Conservation (phyloP, 2,888 invertebrate species). For the Coelogynopora nodosa region DNA sequence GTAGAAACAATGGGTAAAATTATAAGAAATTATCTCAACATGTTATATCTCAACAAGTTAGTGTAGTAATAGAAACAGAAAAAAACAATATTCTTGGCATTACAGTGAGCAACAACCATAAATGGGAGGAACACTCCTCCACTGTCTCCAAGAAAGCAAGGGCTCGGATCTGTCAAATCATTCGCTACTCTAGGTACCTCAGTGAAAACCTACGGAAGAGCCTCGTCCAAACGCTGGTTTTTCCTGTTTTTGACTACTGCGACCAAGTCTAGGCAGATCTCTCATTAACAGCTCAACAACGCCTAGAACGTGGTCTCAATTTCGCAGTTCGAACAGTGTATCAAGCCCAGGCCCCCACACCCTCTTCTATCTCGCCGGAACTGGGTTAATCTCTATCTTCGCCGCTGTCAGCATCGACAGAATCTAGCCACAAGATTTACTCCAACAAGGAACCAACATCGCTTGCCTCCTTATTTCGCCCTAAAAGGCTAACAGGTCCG, state of each 20-base stretch:
- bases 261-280: neutral
- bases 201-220: neutral
- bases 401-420: no score
- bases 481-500: slow-evolving; percentile 17
- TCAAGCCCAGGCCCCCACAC: neutral
- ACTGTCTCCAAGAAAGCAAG: neutral
- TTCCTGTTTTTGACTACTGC: neutral
- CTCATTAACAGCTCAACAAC: neutral
- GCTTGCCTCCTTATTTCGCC: slow-evolving; percentile 14
- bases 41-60: no score
- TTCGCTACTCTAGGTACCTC: neutral
- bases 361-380: slow-evolving; percentile 26
- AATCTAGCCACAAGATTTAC: slow-evolving; percentile 25
- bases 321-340: neutral
- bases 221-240: neutral
- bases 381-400: no score
- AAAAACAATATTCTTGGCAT: no score
- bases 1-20: no score
- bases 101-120: neutral
- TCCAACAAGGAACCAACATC: slow-evolving; percentile 5
- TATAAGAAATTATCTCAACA: no score
- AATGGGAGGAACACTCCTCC: neutral
- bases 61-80: no score
- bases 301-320: neutral
- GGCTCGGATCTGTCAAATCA: neutral